Evolutionary conservation across 2,797 vertebrate species (phyloP).

Genomic region (Delichon dasypus): DNA sequence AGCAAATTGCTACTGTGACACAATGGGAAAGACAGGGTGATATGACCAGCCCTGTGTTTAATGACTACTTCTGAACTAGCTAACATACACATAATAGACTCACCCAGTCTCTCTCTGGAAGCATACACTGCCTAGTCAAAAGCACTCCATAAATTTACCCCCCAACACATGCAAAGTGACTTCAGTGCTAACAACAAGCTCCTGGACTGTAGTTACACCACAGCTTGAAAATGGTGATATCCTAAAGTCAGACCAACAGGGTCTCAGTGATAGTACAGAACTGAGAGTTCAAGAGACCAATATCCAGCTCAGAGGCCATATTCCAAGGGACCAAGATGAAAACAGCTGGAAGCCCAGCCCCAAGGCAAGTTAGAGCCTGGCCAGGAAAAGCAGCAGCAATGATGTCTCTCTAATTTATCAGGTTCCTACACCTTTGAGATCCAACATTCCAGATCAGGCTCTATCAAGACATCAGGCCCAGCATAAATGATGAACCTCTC

Average conservation of each 20-base stretch:
- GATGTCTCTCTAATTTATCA: background rate
- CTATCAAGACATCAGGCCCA: background rate
- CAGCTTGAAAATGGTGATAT: background rate
- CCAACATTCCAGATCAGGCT: background rate
- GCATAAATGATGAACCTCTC: background rate
- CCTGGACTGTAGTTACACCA: background rate
- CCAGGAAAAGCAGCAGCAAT: background rate
- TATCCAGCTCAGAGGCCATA: background rate
- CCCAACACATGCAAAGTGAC: background rate
- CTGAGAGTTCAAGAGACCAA: background rate
- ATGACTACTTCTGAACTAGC: background rate
- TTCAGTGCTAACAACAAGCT: background rate
- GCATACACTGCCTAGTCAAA: background rate
- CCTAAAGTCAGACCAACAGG: background rate
- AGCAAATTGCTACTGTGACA: background rate
- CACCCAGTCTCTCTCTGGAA: background rate
- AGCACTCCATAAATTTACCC: background rate
- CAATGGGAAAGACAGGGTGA: background rate
- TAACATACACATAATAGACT: background rate
- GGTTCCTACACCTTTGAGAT: background rate
- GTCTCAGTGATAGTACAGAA: background rate
- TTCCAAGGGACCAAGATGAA: background rate
- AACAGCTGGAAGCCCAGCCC: background rate
- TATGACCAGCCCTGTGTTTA: background rate
- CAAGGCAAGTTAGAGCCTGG: background rate